Evolutionary conservation across 2,888 invertebrate genomes (phyloP).

Genomic region (Eristalinus aeneus): DNA sequence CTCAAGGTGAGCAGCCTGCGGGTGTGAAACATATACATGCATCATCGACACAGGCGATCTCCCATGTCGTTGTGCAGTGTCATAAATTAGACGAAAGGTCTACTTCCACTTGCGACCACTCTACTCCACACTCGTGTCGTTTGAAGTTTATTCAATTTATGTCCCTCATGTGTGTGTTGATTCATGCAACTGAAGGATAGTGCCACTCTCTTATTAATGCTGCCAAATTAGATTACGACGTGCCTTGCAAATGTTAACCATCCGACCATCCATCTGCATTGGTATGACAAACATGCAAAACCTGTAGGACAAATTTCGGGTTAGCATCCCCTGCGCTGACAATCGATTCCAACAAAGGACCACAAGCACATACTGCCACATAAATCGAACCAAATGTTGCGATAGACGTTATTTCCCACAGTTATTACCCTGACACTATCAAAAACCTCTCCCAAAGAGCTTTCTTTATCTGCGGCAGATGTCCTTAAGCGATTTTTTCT

Average conservation of each 20-base stretch:
- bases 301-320: conserved; percentile 30
- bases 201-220: conserved; percentile 58
- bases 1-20: background rate
- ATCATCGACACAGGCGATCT: background rate
- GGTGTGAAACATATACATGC: background rate
- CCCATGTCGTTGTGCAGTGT: background rate
- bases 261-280: background rate
- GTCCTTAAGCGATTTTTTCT: background rate
- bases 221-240: conserved; percentile 48
- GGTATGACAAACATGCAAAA: conserved; percentile 7
- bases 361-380: background rate
- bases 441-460: background rate
- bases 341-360: conserved; percentile 28
- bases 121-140: background rate
- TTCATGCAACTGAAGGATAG: conserved; percentile 6
- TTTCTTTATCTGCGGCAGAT: background rate
- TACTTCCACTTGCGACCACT: background rate
- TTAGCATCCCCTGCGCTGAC: conserved; percentile 32
- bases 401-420: conserved; percentile 2
- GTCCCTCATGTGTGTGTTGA: conserved; percentile 5
- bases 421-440: background rate
- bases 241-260: conserved; percentile 40
- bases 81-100: conserved; percentile 26
- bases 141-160: conserved; percentile 39
- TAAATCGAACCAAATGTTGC: background rate